Evolutionary conservation across 2,888 invertebrate species (phyloP).

Genomic region (Hofmannophila pseudospretella): DNA sequence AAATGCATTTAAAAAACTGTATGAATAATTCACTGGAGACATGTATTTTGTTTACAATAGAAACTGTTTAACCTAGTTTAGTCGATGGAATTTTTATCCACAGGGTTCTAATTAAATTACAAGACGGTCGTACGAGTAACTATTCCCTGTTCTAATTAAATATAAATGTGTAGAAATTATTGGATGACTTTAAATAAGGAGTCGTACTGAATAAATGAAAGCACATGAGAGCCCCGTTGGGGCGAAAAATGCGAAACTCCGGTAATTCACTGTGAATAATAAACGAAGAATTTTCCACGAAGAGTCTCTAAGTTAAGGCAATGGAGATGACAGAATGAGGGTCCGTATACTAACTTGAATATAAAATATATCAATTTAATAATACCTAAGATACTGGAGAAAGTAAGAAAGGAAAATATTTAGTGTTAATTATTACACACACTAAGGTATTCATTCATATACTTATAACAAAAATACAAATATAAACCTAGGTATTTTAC

Average conservation of each 20-base stretch:
- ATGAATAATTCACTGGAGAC: conserved; percentile 8
- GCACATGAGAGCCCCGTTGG: conserved; percentile 47
- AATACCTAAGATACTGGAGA: conserved; percentile 17
- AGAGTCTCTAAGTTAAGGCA: conserved; percentile 36
- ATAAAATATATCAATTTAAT: conserved; percentile 45
- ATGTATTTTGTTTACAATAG: conserved; percentile 14
- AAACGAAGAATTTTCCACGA: conserved; percentile 55
- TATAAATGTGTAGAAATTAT: conserved; percentile 38
- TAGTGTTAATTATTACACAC: no score
- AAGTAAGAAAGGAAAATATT: neutral
- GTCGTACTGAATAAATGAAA: conserved; percentile 59
- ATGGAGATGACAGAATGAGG: conserved; percentile 29
- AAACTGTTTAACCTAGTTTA: conserved; percentile 10
- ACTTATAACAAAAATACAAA: neutral
- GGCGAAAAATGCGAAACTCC: conserved; percentile 55
- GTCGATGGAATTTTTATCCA: conserved; percentile 1
- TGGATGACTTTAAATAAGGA: conserved; percentile 42
- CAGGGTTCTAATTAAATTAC: conserved; percentile 15
- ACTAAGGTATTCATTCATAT: neutral
- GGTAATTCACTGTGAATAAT: conserved; percentile 68
- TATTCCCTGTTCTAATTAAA: conserved; percentile 27
- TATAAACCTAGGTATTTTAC: conserved; percentile 3
- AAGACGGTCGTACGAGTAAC: conserved; percentile 9
- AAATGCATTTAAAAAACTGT: conserved; percentile 7
- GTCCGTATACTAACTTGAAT: conserved; percentile 36